Percentiles rank a stretch among this genome's conserved stretches.
Evolutionary conservation across 2,113 vertebrate genomes (phyloP).

Genomic region (Eira barbara): DNA sequence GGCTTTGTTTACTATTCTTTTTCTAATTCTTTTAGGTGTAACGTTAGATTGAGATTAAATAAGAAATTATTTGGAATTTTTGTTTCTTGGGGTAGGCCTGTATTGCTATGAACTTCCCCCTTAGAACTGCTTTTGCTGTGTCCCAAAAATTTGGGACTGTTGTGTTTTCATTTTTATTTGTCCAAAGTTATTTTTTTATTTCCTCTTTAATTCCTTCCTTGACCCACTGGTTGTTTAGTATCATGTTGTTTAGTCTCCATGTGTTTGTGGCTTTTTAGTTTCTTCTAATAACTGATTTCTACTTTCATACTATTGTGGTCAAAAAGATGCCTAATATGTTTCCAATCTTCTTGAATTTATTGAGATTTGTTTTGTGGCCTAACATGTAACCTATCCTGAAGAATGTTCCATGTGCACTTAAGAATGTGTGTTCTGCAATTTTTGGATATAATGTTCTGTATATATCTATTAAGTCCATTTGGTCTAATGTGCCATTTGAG

Average conservation of each 20-base stretch:
- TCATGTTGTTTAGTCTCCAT: not conserved
- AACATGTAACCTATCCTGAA: not conserved
- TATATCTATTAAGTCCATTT: not conserved
- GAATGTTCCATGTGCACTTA: not conserved
- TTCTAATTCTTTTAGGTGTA: not conserved
- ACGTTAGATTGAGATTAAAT: not conserved
- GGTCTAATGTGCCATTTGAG: not conserved
- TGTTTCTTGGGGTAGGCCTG: not conserved
- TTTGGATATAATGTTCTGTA: not conserved
- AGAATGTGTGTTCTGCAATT: not conserved
- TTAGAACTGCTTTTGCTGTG: not conserved
- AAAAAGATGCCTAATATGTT: not conserved
- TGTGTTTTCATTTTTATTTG: not conserved
- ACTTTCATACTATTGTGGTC: not conserved
- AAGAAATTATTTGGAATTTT: not conserved
- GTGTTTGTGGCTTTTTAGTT: not conserved
- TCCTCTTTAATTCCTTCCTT: not conserved
- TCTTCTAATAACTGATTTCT: not conserved
- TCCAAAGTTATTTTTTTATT: not conserved
- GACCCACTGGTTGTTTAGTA: not conserved
- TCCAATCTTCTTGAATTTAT: not conserved
- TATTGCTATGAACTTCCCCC: not conserved
- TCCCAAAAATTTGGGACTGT: not conserved
- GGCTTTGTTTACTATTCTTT: not conserved
- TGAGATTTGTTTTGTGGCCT: not conserved